Evolutionary conservation across 1,140 invertebrate genomes (phyloP).

Genomic region (Drosophila grimshawi): DNA sequence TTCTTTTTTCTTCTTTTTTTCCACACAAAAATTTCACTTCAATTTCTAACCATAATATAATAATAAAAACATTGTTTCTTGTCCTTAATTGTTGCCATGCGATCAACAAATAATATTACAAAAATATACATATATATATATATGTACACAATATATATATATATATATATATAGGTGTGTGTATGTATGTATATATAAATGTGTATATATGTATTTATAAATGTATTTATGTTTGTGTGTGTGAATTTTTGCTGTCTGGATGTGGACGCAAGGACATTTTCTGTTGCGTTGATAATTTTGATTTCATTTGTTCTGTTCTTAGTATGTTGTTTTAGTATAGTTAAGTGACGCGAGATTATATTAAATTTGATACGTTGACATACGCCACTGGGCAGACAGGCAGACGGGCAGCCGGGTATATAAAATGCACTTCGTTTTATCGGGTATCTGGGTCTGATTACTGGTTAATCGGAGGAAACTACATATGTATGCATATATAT

Average conservation of each 20-base stretch:
- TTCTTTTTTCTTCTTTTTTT: not conserved
- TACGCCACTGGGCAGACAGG: constrained; percentile 22
- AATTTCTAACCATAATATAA: constrained; percentile 59
- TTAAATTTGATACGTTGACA: constrained; percentile 62
- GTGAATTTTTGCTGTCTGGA: not conserved
- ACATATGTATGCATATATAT: constrained; percentile 3
- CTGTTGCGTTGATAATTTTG: constrained; percentile 30
- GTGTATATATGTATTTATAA: constrained; percentile 32
- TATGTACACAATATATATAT: too few relatives aligned
- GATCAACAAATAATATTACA: constrained; percentile 77
- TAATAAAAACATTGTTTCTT: constrained; percentile 51
- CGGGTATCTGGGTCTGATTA: constrained; percentile 9
- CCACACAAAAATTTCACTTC: constrained; percentile 41
- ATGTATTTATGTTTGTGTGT: constrained; percentile 27
- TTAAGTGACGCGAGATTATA: constrained; percentile 39
- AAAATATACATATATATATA: constrained; percentile 69
- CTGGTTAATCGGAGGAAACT: constrained; percentile 17
- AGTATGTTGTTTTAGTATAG: constrained; percentile 27
- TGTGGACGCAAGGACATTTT: constrained; percentile 43
- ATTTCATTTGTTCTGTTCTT: not conserved
- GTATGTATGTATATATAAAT: constrained; percentile 34
- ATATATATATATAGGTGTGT: constrained; percentile 29
- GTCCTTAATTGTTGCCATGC: constrained; percentile 66
- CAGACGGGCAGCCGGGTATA: constrained; percentile 30
- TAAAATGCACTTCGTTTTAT: constrained; percentile 65